Evolutionary conservation across 1,140 invertebrate species (phyloP), one percentile per base, ranked within the genome.

Genomic region (Sitophilus oryzae): DNA sequence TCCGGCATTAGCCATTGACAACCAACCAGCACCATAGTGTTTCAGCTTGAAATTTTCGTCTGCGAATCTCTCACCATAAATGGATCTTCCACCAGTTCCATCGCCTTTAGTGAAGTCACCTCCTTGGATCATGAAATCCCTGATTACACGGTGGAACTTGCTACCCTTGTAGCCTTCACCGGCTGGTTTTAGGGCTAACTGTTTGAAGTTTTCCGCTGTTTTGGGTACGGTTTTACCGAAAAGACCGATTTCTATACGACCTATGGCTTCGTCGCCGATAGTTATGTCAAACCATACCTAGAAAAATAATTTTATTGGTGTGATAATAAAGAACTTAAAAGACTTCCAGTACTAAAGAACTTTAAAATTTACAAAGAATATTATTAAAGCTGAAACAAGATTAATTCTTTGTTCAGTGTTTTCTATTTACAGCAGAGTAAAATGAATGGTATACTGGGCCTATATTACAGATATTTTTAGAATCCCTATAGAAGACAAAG

Each of bases 11-110:
- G 93, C 93, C 93, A 98, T 97, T 0, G 91, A 94, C 44, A 96
- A 71, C 91, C 92, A 96, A 48, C 96, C 96, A 68, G 93, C 83
- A 45, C 93, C 94, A 72, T 93, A 95, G 70, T 99, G 96, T 67
- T 92, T 94, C 64, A 98, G 79, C 74, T 96, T 96, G 77, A 98
- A 98, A 76, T 98, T 97, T 70, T 98, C 94, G 79, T 98, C 95
- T 37, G 81, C 83, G 71, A 98, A 98, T 49, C 86, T 82, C 40
- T 92, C 89, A 51, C 94, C 94, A 69, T 92, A 98, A 66, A 98
- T 97, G 63, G 92, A 95, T 35, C 80, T 80, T 53, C 93, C 89
- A 74, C 91, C 91, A 69, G 90, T 93, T 61, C 91, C 92, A 77
- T 95, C 91, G 46, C 89, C 89, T 71, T 85, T 90, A 4, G 91